Evolutionary conservation across 2,113 vertebrate genomes (phyloP).

Genomic region (Corythaeola cristata): DNA sequence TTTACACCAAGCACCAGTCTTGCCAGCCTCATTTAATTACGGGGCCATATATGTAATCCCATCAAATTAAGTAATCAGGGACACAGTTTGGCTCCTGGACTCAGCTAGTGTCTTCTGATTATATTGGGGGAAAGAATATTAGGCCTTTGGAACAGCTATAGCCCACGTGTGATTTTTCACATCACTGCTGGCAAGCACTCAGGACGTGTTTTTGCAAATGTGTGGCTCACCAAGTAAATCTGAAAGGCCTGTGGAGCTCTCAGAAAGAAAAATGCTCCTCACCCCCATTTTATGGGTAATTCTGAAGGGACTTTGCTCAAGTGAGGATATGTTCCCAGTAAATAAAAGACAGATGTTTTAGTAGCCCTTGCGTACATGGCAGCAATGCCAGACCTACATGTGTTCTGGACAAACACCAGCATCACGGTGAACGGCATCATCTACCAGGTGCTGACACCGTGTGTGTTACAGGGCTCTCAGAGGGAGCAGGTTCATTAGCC

Average conservation of each 20-base stretch:
- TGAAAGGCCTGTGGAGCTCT: not conserved
- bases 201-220: not conserved
- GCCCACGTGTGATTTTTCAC: not conserved
- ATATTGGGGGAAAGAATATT: not conserved
- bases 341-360: not conserved
- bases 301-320: not conserved
- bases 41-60: not conserved
- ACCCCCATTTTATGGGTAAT: not conserved
- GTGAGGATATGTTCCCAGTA: not conserved
- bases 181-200: not conserved
- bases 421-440: not conserved
- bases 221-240: not conserved
- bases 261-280: not conserved
- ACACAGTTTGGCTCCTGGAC: not conserved
- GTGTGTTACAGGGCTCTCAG: not conserved
- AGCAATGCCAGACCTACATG: conserved; percentile 13
- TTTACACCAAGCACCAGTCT: not conserved
- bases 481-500: not conserved
- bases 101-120: not conserved
- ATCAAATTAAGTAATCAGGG: conserved; percentile 30
- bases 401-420: conserved; percentile 9
- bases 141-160: conserved; percentile 11
- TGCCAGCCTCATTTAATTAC: conserved; percentile 18
- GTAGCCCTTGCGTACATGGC: not conserved
- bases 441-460: conserved; percentile 26